Evolutionary conservation across 1,140 invertebrate genomes (phyloP).

Genomic region (Agraylea sexmaculata): DNA sequence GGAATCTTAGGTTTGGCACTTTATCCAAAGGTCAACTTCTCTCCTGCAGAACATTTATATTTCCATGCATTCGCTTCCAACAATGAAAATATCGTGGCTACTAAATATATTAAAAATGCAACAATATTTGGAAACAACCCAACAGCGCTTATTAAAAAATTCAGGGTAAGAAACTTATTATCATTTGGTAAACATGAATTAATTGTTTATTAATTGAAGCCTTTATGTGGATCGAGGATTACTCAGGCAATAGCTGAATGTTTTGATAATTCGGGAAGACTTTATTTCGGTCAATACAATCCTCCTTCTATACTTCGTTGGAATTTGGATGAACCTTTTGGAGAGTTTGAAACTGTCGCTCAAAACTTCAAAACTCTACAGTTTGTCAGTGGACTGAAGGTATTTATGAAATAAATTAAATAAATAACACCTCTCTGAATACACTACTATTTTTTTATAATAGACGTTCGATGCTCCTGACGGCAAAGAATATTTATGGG

Average conservation of each 20-base stretch:
- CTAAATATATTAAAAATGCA: constrained; percentile 33
- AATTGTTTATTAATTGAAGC: too few relatives aligned
- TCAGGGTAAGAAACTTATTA: too few relatives aligned
- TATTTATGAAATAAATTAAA: too few relatives aligned
- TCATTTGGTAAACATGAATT: too few relatives aligned
- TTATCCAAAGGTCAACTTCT: constrained; percentile 42
- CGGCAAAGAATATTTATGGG: neutral
- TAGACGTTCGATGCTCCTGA: neutral
- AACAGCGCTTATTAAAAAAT: too few relatives aligned
- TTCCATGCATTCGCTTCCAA: constrained; percentile 48
- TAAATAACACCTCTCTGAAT: too few relatives aligned
- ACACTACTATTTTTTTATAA: too few relatives aligned
- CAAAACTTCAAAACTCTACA: constrained; percentile 35
- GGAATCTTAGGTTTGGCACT: constrained; percentile 57
- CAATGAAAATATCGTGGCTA: constrained; percentile 44
- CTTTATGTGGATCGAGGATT: too few relatives aligned
- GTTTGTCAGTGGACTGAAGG: neutral
- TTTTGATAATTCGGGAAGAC: constrained; percentile 38
- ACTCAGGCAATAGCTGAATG: constrained; percentile 29
- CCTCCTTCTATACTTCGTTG: constrained; percentile 42
- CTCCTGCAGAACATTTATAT: constrained; percentile 47
- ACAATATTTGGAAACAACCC: constrained; percentile 5
- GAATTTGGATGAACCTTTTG: constrained; percentile 31
- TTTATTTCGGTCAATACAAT: constrained; percentile 39
- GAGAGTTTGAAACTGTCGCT: constrained; percentile 27